Evolutionary conservation across 1,140 invertebrate species (phyloP).

Genomic region (Oncopeltus fasciatus): DNA sequence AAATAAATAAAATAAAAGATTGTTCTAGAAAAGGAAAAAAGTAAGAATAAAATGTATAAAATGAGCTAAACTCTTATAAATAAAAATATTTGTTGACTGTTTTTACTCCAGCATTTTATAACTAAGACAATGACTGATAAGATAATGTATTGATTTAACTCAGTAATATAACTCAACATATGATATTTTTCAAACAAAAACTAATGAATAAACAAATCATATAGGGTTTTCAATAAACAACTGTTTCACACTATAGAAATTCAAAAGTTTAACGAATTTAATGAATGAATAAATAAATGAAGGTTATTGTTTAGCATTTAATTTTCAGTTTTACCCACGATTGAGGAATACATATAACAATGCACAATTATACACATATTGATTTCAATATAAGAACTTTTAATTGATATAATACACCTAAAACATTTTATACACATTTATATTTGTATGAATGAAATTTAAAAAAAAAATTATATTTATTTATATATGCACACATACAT

Average conservation of each 20-base stretch:
- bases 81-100: too few relatives aligned
- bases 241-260: background rate
- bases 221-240: background rate
- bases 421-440: conserved; percentile 13
- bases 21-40: conserved; percentile 1
- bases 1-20: conserved; percentile 9
- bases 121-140: too few relatives aligned
- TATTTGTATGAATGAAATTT: conserved; percentile 5
- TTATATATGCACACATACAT: too few relatives aligned
- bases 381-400: background rate
- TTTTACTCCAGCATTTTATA: too few relatives aligned
- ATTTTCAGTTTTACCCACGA: background rate
- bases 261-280: background rate
- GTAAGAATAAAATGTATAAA: background rate
- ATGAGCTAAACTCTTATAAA: background rate
- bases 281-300: background rate
- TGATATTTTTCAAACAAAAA: background rate
- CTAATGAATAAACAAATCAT: background rate
- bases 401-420: conserved; percentile 17
- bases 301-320: background rate
- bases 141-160: too few relatives aligned
- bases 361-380: conserved; percentile 8
- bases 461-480: too few relatives aligned
- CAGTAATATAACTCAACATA: background rate
- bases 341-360: conserved; percentile 7